phyloP scores from a whole-genome alignment of 2,888 invertebrate species.

The Ichneumoninae sp. region DNA sequence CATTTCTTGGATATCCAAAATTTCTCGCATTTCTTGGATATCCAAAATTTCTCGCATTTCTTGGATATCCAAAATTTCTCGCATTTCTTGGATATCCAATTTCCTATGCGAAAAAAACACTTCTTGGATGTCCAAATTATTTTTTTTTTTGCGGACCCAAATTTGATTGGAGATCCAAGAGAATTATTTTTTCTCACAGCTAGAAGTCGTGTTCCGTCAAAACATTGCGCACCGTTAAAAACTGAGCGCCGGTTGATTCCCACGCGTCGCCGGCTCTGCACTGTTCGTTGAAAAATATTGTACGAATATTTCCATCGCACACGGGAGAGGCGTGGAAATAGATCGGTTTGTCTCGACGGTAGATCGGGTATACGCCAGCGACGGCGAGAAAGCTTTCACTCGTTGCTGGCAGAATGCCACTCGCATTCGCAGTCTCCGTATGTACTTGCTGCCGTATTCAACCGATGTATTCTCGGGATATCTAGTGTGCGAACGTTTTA shows the following conservation, averaged over 20 bases:
- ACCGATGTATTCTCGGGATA: constrained; percentile 42
- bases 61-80: too few species aligned
- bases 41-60: too few species aligned
- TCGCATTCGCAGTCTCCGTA: constrained; percentile 33
- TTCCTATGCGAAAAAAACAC: too few species aligned
- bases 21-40: too few species aligned
- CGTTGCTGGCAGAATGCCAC: constrained; percentile 58
- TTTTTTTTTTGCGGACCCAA: background rate
- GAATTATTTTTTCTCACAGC: background rate
- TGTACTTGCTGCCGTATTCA: constrained; percentile 45
- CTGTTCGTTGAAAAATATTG: background rate
- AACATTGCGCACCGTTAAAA: too few species aligned
- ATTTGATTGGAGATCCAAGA: background rate
- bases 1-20: too few species aligned
- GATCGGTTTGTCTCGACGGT: constrained; percentile 47
- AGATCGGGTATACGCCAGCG: constrained; percentile 33
- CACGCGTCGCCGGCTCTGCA: background rate
- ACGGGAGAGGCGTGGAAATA: constrained; percentile 46
- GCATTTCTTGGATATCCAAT: too few species aligned
- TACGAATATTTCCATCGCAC: constrained; percentile 1
- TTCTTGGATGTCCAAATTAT: background rate
- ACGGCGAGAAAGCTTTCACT: constrained; percentile 62
- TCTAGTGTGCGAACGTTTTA: constrained; percentile 57
- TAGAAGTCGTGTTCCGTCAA: background rate
- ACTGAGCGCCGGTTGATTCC: too few species aligned